Evolutionary conservation across 1,140 invertebrate genomes (phyloP).

Genomic region (Halesus radiatus): DNA sequence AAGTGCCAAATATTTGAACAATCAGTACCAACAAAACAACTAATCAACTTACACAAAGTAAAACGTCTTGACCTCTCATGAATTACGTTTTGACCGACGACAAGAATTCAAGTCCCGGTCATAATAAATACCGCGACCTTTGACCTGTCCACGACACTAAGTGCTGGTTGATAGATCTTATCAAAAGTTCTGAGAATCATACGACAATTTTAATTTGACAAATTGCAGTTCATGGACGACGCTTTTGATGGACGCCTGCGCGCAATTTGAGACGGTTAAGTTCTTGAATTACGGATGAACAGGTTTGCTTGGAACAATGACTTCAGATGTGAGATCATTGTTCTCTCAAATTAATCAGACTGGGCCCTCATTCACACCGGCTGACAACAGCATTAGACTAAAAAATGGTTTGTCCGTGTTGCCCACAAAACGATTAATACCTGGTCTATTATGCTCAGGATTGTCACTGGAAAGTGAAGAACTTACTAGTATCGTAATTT

Average conservation of each 20-base stretch:
- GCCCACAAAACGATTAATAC: no score
- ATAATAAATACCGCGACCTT: background rate
- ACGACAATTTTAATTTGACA: no score
- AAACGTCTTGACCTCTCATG: no score
- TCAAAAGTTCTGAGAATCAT: background rate
- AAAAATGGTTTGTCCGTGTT: no score
- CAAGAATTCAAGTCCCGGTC: background rate
- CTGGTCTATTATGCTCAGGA: no score
- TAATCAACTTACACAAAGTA: no score
- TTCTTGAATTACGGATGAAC: background rate
- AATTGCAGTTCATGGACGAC: no score
- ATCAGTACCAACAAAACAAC: no score
- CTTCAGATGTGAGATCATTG: slow-evolving; percentile 18
- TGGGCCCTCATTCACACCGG: slow-evolving; percentile 12
- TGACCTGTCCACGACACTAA: background rate
- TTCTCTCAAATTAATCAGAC: background rate
- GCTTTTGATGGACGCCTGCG: background rate
- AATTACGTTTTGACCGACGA: no score
- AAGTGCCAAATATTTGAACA: no score
- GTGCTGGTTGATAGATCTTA: background rate
- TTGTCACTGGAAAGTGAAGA: no score
- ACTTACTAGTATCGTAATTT: no score
- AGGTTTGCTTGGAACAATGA: slow-evolving; percentile 5
- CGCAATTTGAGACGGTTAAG: background rate
- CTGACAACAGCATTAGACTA: background rate